phyloP scores from a whole-genome alignment of 1,140 invertebrate genomes.

The Littorina saxatilis region DNA sequence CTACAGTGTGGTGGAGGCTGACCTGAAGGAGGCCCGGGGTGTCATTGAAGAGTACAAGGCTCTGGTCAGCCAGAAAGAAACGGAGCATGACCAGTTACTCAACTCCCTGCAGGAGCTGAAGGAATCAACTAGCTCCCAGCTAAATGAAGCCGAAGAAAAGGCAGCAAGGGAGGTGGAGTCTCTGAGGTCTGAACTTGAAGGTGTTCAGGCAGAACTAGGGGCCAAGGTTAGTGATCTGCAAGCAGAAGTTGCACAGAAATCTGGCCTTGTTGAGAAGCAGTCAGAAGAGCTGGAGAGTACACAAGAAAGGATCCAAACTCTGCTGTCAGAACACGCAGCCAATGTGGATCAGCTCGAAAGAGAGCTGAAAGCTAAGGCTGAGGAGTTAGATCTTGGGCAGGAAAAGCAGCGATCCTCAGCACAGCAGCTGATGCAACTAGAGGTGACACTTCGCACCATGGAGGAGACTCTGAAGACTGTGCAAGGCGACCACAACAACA shows the following conservation, averaged over 20 bases:
- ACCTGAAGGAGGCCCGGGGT: conserved; percentile 1
- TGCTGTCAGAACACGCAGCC: background rate
- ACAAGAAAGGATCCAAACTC: background rate
- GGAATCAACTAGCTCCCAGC: background rate
- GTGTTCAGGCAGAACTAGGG: conserved; percentile 21
- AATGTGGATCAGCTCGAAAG: background rate
- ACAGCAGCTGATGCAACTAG: conserved; percentile 16
- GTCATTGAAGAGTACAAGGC: conserved; percentile 17
- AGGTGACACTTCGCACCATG: background rate
- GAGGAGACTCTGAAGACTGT: conserved; percentile 28
- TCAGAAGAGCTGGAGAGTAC: background rate
- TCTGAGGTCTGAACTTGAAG: conserved; percentile 24
- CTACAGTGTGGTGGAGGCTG: conserved; percentile 13
- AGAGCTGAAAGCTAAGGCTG: background rate
- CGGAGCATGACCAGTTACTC: background rate
- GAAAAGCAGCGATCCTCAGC: conserved; percentile 5
- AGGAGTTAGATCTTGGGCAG: conserved; percentile 14
- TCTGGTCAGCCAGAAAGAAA: background rate
- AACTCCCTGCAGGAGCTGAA: background rate
- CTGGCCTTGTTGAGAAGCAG: background rate
- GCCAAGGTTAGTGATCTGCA: conserved; percentile 35
- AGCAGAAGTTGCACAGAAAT: conserved; percentile 3
- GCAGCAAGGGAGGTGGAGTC: background rate
- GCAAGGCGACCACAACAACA: conserved; percentile 27
- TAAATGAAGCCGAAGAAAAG: background rate